Percentiles rank a stretch among this genome's conserved stretches.
These are phyloP conservation scores for Tachysurus fulvidraco DNA, from an alignment of 2,113 vertebrate genomes.

Conservation along the genomic window DNA sequence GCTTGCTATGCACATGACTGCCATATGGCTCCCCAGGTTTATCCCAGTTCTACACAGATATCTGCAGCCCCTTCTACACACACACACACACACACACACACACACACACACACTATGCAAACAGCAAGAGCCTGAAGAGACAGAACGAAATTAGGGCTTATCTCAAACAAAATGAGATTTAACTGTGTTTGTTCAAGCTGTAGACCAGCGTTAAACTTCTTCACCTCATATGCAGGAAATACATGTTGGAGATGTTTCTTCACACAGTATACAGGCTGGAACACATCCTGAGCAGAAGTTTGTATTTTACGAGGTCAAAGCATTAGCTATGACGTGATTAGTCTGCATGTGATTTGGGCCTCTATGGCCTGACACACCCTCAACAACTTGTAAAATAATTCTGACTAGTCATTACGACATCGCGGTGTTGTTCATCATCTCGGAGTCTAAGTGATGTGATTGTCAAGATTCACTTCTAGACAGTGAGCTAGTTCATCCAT, in stretches of 20 bases:
- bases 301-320: not conserved
- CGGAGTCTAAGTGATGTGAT: no score
- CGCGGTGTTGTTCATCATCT: not conserved
- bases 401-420: not conserved
- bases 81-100: conserved; percentile 7
- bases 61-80: conserved; percentile 1
- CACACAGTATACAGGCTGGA: not conserved
- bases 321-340: no score
- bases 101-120: conserved; percentile 11
- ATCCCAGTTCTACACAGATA: not conserved
- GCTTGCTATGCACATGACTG: not conserved
- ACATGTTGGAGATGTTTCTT: not conserved
- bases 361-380: not conserved
- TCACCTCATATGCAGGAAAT: not conserved
- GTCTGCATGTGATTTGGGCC: not conserved
- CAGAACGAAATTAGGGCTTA: conserved; percentile 8
- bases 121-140: not conserved
- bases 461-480: no score
- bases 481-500: not conserved
- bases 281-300: not conserved
- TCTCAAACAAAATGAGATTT: not conserved
- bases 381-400: not conserved
- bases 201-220: not conserved
- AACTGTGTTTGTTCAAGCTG: not conserved
- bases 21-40: conserved; percentile 2